Base-by-base conservation (phyloP, 2,113 vertebrate species). In the Erpornis zantholeuca region DNA sequence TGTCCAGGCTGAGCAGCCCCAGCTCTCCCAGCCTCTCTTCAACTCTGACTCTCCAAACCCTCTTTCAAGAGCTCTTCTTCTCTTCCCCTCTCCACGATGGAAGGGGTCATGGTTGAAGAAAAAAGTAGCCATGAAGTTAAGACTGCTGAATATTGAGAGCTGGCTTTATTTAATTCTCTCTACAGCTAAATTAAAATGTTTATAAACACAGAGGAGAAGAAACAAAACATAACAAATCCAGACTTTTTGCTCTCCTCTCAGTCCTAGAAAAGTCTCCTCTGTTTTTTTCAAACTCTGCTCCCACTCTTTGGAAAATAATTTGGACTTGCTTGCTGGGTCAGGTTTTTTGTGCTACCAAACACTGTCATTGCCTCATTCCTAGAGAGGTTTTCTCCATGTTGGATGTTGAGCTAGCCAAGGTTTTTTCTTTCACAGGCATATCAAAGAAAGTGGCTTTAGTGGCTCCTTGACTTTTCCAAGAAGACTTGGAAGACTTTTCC, bases 371-470 rank as follows among this genome's bases (percentile, higher is more conserved):
- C 31, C 53, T 44, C 1, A 0, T 35, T 81, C 42, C n/a, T 27
- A 10, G 2, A 18, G 52, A 40, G 11, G 0, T 16, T 59, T 44
- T 20, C 31, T 81, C 73, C 2, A 0, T 15, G 9, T 40, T 40
- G 40, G 12, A 42, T 42, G 40, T 42, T 42, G 40, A 42, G 13
- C 40, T 42, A 42, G 11, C 40, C 40, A 42, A 42, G 40, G 40
- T 42, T 42, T 42, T 72, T 57, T 38, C 38, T 73, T 11, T 45
- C 77, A 28, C 28, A 4, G 27, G 22, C 44, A 8, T 50, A 44
- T 44, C 33, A 24, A 66, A 44, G 19, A 24, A 59, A 73, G 33
- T 38, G 69, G 33, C 33, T 66, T 81, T 14, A 73, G 68, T 28
- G 59, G 27, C 68, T 72, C 31, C 44, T 50, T 52, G 86, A n/a